Base-by-base conservation (phyloP, 2,113 vertebrate genomes). In the Pterocles orientalis region DNA sequence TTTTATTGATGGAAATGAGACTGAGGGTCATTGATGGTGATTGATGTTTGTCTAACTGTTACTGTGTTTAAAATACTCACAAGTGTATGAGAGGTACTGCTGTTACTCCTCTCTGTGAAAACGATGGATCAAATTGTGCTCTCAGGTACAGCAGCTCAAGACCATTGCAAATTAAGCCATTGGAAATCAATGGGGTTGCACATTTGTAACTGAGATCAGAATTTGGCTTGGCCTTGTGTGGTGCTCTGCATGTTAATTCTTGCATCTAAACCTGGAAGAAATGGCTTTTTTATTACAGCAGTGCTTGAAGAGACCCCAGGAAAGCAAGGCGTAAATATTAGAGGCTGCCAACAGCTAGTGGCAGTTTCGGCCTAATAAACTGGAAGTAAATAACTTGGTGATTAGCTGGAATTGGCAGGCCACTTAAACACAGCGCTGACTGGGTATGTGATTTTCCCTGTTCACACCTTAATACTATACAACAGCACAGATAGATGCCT, bases 361-460 rank as follows among this genome's bases (percentile, higher is more conserved):
- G 98, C 98, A 98, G 98, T 97, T 97, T 97, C 97, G 83, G 97
- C 98, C 98, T 98, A 98, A 98, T 98, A 98, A 98, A 98, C 97
- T 97, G 96, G 92, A 95, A 96, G 97, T 98, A 98, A 98, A 98
- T 98, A 98, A 96, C 61, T 79, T 33, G 76, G 94, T 93, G 97
- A 97, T 96, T 94, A 94, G 94, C 51, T 54, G 82, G 94, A 94
- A 98, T 98, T 97, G 97, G 98, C 98, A 98, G 98, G 78, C 90
- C 88, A 89, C n/a, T 91, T 95, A 86, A 93, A 90, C 17, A 26
- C 92, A 78, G 92, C 7, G 3, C 86, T 95, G 90, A 62, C 65
- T 83, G 62, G 79, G 68, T 94, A 65, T 41, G 51, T 48, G 50
- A 48, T 81, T 95, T 96, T 93, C 92, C 81, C 51, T 84, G 28